Evolutionary conservation across 2,888 invertebrate species (phyloP).

Genomic region (Mesochorus sp.): DNA sequence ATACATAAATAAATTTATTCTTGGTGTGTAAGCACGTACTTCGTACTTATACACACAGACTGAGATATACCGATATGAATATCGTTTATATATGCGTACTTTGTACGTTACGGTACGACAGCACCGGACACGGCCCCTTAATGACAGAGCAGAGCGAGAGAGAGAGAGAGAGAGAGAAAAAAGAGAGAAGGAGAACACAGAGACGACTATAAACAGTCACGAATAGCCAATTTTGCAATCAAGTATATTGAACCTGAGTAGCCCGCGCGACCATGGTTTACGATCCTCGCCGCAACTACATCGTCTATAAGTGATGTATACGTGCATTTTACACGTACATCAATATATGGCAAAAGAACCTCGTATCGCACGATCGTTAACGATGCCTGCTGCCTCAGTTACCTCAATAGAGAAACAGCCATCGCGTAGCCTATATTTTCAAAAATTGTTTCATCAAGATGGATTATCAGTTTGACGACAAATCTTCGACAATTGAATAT

Average conservation of each 20-base stretch:
- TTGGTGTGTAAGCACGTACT: not conserved
- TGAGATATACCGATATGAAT: not conserved
- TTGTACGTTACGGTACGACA: conserved; percentile 48
- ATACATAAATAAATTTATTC: not conserved
- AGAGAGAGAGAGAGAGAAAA: not conserved
- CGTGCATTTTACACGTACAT: conserved; percentile 9
- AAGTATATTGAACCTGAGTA: conserved; percentile 72
- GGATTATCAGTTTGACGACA: too few relatives aligned
- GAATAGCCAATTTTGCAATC: conserved; percentile 74
- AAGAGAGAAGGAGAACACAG: not conserved
- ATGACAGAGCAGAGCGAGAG: conserved; percentile 23
- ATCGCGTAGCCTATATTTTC: too few relatives aligned
- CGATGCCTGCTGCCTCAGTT: too few relatives aligned
- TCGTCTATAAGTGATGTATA: too few relatives aligned
- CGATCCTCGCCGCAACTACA: conserved; percentile 21
- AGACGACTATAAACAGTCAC: conserved; percentile 47
- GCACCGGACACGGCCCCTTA: conserved; percentile 60
- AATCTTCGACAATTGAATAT: too few relatives aligned
- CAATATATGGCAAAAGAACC: too few relatives aligned
- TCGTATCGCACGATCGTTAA: too few relatives aligned
- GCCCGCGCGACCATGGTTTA: conserved; percentile 22
- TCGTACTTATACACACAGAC: not conserved
- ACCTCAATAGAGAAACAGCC: too few relatives aligned
- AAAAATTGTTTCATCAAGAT: too few relatives aligned
- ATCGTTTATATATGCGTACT: conserved; percentile 32